A percentile compares a stretch with the other conserved stretches of the same genome.
phyloP scores from a whole-genome alignment of 2,797 vertebrate genomes.

The Loriculus beryllinus region DNA sequence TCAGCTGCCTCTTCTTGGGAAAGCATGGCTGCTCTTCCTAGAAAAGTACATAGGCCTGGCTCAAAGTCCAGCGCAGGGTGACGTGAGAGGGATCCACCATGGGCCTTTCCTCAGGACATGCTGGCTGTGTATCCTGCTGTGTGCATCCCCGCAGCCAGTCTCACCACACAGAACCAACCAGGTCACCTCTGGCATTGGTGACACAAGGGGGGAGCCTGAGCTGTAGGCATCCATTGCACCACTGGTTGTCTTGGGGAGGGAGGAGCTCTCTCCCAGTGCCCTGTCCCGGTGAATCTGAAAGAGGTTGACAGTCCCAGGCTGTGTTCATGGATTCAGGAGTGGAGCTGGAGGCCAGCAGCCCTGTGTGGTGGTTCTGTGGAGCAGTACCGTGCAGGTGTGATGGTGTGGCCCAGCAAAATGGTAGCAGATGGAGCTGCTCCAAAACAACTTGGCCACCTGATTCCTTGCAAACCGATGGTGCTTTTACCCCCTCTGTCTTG shows the following conservation, averaged over 20 bases:
- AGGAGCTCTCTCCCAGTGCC: fast-evolving
- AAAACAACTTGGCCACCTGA: fast-evolving
- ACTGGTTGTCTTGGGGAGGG: neutral
- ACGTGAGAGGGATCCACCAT: fast-evolving
- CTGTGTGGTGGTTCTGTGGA: fast-evolving
- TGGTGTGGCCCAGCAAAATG: neutral
- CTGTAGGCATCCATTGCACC: neutral
- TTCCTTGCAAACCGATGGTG: fast-evolving
- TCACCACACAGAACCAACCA: neutral
- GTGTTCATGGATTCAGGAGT: neutral
- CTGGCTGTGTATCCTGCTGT: fast-evolving
- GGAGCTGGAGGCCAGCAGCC: neutral
- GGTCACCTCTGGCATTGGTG: fast-evolving
- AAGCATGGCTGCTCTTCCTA: neutral
- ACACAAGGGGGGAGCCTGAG: neutral
- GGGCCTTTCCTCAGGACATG: fast-evolving
- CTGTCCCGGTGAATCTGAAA: fast-evolving
- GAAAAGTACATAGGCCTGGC: neutral
- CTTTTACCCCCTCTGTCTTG: neutral
- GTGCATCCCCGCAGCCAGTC: too few relatives aligned
- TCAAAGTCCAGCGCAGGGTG: neutral
- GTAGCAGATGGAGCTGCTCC: conserved; percentile 21
- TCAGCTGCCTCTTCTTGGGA: neutral
- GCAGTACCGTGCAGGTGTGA: fast-evolving
- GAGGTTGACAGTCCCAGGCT: neutral